Conservation (phyloP, 2,888 invertebrate species). For the Argyresthia goedartella region DNA sequence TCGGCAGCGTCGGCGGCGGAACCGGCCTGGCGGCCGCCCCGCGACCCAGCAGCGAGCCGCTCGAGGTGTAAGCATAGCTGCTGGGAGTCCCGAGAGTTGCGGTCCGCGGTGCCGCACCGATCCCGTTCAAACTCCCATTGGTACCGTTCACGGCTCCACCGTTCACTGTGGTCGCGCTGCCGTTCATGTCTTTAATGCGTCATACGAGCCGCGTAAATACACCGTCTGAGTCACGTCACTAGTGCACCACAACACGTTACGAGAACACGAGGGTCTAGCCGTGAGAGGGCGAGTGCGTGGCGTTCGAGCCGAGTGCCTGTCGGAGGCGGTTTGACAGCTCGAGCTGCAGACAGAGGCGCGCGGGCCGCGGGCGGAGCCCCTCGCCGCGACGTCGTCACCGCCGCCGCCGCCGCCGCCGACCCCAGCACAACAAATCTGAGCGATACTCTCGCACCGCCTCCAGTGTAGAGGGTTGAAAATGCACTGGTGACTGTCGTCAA, state of each 20-base stretch:
- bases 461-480: conserved; percentile 53
- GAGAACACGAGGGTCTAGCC: conserved; percentile 35
- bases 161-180: conserved; percentile 67
- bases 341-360: conserved; percentile 44
- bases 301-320: conserved; percentile 65
- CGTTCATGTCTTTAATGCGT: conserved; percentile 64
- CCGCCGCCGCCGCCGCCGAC: conserved; percentile 22
- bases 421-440: conserved; percentile 8
- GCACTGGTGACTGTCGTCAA: conserved; percentile 50
- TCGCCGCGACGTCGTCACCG: conserved; percentile 14
- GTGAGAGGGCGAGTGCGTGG: conserved; percentile 23
- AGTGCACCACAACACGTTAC: conserved; percentile 49
- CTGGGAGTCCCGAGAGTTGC: conserved; percentile 68
- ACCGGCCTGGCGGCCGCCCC: conserved; percentile 77
- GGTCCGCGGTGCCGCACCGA: conserved; percentile 58
- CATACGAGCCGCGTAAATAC: conserved; percentile 35
- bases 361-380: conserved; percentile 48
- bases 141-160: conserved; percentile 62
- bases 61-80: conserved; percentile 75
- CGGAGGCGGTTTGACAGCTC: conserved; percentile 69
- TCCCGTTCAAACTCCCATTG: conserved; percentile 54
- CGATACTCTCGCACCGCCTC: conserved; percentile 2
- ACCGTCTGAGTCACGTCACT: conserved; percentile 50
- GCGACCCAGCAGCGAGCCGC: conserved; percentile 71
- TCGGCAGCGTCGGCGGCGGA: conserved; percentile 84